phyloP scores from a whole-genome alignment of 2,888 invertebrate species.

The Drosophila trichaetosa region DNA sequence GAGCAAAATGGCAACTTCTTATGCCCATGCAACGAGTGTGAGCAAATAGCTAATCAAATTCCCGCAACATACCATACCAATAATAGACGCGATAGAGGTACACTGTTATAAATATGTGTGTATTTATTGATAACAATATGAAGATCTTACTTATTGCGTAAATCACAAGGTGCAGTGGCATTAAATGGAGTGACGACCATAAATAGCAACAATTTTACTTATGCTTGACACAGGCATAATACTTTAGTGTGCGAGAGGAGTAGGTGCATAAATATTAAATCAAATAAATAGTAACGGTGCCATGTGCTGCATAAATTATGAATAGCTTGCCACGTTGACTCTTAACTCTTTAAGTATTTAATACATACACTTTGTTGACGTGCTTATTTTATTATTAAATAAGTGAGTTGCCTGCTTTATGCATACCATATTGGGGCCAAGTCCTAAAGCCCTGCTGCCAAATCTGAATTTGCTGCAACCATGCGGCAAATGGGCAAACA shows the following conservation, averaged over 20 bases:
- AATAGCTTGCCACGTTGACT: conserved; percentile 13
- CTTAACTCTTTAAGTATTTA: conserved; percentile 22
- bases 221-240: conserved; percentile 11
- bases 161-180: conserved; percentile 40
- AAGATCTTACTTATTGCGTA: conserved; percentile 14
- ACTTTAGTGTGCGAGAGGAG: background rate
- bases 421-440: conserved; percentile 26
- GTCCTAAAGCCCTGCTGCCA: conserved; percentile 9
- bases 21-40: background rate
- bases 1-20: background rate
- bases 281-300: conserved; percentile 26
- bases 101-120: conserved; percentile 5
- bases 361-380: conserved; percentile 7
- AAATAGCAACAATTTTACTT: conserved; percentile 14
- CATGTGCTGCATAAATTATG: conserved; percentile 58
- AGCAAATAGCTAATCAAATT: background rate
- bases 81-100: conserved; percentile 10
- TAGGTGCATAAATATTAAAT: conserved; percentile 29
- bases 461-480: conserved; percentile 16
- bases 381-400: conserved; percentile 14
- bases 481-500: conserved; percentile 48
- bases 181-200: conserved; percentile 10
- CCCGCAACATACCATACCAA: background rate
- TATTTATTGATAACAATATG: conserved; percentile 23
- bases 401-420: background rate